Conservation (phyloP, 1,140 invertebrate genomes). For the Cotesia glomerata region DNA sequence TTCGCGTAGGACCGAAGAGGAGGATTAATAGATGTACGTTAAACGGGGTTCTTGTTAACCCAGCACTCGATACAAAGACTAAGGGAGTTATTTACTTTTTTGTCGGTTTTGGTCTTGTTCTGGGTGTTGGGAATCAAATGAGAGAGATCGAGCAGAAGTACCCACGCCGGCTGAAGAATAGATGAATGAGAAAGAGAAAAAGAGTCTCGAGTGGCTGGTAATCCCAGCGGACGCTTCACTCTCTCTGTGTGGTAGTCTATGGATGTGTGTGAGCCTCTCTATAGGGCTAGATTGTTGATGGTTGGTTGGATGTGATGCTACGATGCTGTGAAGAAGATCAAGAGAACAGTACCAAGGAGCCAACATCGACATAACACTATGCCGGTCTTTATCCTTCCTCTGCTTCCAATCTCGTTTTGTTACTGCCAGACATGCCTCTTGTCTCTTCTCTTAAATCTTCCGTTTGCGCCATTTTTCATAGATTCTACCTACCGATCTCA, state of each 20-base stretch:
- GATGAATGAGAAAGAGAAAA: not conserved
- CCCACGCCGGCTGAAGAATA: too few species aligned
- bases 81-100: too few species aligned
- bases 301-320: too few species aligned
- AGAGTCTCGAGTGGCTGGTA: conserved; percentile 25
- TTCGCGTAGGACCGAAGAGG: too few species aligned
- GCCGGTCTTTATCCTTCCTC: conserved; percentile 19
- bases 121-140: conserved; percentile 2
- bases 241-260: too few species aligned
- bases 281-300: not conserved
- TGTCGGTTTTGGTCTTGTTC: not conserved
- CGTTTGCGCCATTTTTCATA: not conserved
- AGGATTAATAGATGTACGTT: conserved; percentile 1
- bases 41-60: conserved; percentile 3
- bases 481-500: not conserved
- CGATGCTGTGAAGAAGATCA: not conserved
- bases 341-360: not conserved
- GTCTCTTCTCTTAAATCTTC: not conserved
- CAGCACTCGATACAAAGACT: conserved; percentile 10
- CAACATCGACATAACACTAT: conserved; percentile 3
- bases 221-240: conserved; percentile 6
- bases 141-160: not conserved
- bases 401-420: conserved; percentile 19
- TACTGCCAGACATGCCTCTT: not conserved
- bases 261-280: not conserved